Evolutionary conservation across 2,113 vertebrate genomes (phyloP), one percentile per base, ranked within the genome.

Genomic region (Xyrauchen texanus): DNA sequence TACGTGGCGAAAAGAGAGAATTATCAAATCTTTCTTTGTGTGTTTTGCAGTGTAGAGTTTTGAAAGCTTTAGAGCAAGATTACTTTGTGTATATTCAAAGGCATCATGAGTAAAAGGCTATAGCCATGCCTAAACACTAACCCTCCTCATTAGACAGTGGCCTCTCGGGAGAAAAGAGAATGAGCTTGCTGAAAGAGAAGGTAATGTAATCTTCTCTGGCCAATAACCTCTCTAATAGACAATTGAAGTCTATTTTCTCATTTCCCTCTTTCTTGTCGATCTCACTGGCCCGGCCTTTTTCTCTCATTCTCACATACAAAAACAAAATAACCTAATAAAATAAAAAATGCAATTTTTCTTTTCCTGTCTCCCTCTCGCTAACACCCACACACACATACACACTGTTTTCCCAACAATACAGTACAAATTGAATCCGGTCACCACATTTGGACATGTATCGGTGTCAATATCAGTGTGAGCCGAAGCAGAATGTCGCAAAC

Each of bases 181-280:
- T 68, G 46, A 81, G 64, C 13, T 11, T 8, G 71, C 47, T 47
- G 70, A 81, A 81, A 76, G 64, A 52, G 52, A 49, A 68, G 63
- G 65, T 81, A 81, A 81, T 81, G 63, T 76, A 68, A 81, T 76
- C 71, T 75, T 81, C 79, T 75, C 73, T 81, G 64, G 64, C 79
- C 79, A 76, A 74, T 76, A 81, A 81, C 63, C 66, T 60, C 71
- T 75, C 78, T 68, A 81, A 75, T 81, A 81, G 79, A 76, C 79
- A 79, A 79, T 79, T 76, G 71, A 71, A 76, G 79, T 68, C 79
- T 62, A 61, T 75, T 81, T 75, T 75, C 64, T 81, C 46, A 67
- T 68, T 76, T 74, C 64, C 70, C 42, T 68, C 70, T 60, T 34
- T 34, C 21, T 34, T 34, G 21, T 34, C 21, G 21, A 47, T 65